These are phyloP conservation scores for Strix aluco DNA, from an alignment of 2,113 vertebrate genomes.

Conservation along the genomic window DNA sequence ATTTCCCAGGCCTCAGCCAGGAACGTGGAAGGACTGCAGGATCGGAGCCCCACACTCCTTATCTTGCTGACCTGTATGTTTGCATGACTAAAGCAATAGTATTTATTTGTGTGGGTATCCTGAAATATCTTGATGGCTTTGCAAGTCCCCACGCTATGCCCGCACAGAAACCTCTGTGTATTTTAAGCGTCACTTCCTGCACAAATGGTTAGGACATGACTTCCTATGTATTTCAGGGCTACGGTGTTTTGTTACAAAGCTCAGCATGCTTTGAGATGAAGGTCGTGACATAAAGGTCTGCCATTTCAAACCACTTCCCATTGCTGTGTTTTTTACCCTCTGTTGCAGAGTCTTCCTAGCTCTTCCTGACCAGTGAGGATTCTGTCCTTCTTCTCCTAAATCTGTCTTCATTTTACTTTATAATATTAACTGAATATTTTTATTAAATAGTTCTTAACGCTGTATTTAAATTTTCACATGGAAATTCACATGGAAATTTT, in stretches of 20 bases:
- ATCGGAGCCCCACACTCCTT: not conserved
- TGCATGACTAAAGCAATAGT: not conserved
- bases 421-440: slow-evolving; percentile 52
- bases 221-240: not conserved
- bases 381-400: slow-evolving; percentile 69
- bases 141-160: not conserved
- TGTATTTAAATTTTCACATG: slow-evolving; percentile 76
- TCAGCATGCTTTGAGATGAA: slow-evolving; percentile 37
- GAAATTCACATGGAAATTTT: slow-evolving; percentile 67
- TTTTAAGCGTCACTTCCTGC: not conserved
- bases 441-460: slow-evolving; percentile 59
- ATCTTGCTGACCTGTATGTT: not conserved
- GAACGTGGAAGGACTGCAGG: not conserved
- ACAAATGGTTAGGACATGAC: not conserved
- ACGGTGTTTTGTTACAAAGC: not conserved
- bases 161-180: not conserved
- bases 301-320: slow-evolving; percentile 53
- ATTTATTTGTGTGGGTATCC: not conserved
- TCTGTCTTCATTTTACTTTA: slow-evolving; percentile 56
- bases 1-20: not conserved
- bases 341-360: slow-evolving; percentile 87
- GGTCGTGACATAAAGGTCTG: slow-evolving; percentile 4
- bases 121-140: not conserved
- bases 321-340: slow-evolving; percentile 78
- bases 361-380: slow-evolving; percentile 77